Conservation (phyloP, 2,797 vertebrate genomes). For the Limnodromus scolopaceus region DNA sequence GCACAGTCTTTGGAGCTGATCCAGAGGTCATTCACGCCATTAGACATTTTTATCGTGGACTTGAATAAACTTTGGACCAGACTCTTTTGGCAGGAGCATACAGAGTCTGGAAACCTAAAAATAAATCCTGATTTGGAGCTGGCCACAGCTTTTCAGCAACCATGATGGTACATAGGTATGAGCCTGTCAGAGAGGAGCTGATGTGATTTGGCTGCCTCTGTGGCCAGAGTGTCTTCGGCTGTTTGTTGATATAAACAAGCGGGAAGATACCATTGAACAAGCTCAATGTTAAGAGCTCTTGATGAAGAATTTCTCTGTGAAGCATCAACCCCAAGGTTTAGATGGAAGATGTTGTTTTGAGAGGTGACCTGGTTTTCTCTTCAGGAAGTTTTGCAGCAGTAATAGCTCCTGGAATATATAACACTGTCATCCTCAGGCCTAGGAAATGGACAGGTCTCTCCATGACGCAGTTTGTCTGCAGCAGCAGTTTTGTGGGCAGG, state of each 20-base stretch:
- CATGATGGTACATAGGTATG: constrained; percentile 1
- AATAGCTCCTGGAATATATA: not conserved
- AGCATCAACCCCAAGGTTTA: not conserved
- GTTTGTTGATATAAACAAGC: not conserved
- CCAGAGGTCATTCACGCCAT: constrained; percentile 61
- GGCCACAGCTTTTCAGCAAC: constrained; percentile 24
- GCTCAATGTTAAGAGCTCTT: not conserved
- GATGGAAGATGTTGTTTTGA: not conserved
- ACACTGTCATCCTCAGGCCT: not conserved
- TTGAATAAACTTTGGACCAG: constrained; percentile 66
- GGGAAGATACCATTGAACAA: not conserved
- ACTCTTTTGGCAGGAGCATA: constrained; percentile 54
- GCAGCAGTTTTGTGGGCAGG: not conserved
- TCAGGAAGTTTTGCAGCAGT: not conserved
- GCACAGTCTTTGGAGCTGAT: constrained; percentile 43
- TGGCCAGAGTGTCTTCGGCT: not conserved
- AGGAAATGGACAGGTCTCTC: not conserved
- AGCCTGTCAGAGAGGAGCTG: not conserved
- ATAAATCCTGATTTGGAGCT: constrained; percentile 46
- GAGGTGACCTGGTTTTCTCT: constrained; percentile 12
- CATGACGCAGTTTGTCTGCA: not conserved
- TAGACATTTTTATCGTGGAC: constrained; percentile 62
- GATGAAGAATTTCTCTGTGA: constrained; percentile 4
- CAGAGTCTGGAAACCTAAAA: constrained; percentile 55
- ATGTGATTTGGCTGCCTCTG: not conserved